A percentile compares a stretch with the other conserved stretches of the same genome.
These are phyloP conservation scores for Oenanthe oenanthe DNA, from an alignment of 2,113 vertebrate species.

Conservation along the genomic window DNA sequence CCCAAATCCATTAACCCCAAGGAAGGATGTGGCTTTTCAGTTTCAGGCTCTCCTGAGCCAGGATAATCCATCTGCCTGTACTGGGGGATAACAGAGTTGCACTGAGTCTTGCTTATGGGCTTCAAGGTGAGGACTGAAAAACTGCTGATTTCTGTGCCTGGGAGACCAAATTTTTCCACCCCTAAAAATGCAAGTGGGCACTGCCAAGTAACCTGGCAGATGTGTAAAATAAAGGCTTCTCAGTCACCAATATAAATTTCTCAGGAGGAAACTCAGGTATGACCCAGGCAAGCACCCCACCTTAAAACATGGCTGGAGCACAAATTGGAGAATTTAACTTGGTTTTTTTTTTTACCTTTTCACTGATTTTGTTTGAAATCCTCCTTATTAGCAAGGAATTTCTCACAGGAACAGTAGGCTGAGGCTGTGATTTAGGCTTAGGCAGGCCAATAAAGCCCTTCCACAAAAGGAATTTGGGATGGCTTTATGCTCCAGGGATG, in stretches of 20 bases:
- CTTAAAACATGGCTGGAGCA: background rate
- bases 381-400: background rate
- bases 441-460: rapidly evolving
- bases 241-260: background rate
- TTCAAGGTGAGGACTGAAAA: background rate
- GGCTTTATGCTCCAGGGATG: background rate
- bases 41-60: rapidly evolving
- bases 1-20: background rate
- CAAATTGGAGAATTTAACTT: background rate
- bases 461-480: background rate
- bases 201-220: background rate
- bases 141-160: background rate
- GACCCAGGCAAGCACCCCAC: background rate
- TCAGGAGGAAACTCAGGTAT: background rate
- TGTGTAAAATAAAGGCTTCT: background rate
- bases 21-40: background rate
- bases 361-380: background rate
- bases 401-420: background rate
- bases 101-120: background rate
- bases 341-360: rapidly evolving
- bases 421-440: background rate
- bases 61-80: background rate
- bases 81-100: background rate
- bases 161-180: background rate
- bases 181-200: background rate